A percentile compares a stretch with the other conserved stretches of the same genome.
phyloP scores from a whole-genome alignment of 2,797 vertebrate genomes.

The Lycodopsis pacificus region DNA sequence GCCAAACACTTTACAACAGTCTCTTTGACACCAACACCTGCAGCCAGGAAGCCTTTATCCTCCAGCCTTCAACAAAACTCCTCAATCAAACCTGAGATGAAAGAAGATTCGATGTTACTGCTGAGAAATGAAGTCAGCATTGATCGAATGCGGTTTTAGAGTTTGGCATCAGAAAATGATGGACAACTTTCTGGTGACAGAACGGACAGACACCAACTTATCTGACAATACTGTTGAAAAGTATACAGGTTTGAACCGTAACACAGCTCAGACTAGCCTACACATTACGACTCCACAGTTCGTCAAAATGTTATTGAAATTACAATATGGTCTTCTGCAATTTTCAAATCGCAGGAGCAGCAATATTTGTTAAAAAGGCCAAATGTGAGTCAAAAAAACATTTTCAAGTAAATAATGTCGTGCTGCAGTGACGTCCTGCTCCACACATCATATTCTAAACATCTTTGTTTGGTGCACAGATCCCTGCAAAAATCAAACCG shows the following conservation, averaged over 20 bases:
- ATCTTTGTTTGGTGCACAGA: background rate
- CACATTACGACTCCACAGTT: too few species aligned
- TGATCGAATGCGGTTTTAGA: conserved; percentile 19
- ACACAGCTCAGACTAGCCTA: too few species aligned
- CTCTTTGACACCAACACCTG: conserved; percentile 25
- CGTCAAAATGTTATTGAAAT: too few species aligned
- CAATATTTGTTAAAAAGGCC: too few species aligned
- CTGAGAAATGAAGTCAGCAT: conserved; percentile 28
- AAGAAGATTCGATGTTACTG: conserved; percentile 25
- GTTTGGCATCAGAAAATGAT: background rate
- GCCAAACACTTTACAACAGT: conserved; percentile 23
- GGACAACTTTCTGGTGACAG: too few species aligned
- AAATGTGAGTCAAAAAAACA: too few species aligned
- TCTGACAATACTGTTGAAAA: too few species aligned
- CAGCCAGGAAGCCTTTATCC: conserved; percentile 19
- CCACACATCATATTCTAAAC: background rate
- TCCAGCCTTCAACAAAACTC: too few species aligned
- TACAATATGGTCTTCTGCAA: too few species aligned
- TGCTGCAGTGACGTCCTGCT: background rate
- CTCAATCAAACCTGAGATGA: conserved; percentile 21
- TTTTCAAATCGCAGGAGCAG: too few species aligned
- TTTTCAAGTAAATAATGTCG: background rate
- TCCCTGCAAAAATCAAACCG: background rate
- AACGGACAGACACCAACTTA: too few species aligned
- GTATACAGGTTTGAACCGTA: too few species aligned